Evolutionary conservation across 2,888 invertebrate species (phyloP), one percentile per base, ranked within the genome.

Genomic region (Drosophila fungiperda): DNA sequence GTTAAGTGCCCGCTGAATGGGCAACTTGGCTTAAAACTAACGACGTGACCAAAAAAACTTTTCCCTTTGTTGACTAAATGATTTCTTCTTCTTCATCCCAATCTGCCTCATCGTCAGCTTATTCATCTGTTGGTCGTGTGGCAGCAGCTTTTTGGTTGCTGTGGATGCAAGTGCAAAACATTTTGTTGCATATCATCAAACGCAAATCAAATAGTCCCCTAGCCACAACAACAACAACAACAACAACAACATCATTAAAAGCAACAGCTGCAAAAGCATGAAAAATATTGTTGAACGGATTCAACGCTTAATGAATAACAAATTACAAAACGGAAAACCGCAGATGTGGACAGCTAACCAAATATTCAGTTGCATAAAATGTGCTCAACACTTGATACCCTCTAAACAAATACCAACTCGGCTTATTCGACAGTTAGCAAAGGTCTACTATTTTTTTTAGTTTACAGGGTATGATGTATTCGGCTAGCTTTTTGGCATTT

Each of bases 171-270:
- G 66, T 71, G 66, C 53, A 48, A 48, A 70, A 57, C 63, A 63
- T 23, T 76, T 67, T 64, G 73, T 65, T 77, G 64, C 68, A 76
- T 64, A 68, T 72, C 68, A 68, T 68, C 59, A 62, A 77, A 62
- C 38, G 53, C 68, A 71, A 72, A 73, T 66, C 70, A 76, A 72
- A 77, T 65, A 68, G 49, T 59, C 33, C 33, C 33, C 33, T 42
- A 32, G 17, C 54, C 68, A 55, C 62, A 59, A 48, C 66, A 62
- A 12, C 29, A 20, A 32, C 15, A 66, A 36, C 40, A n/a, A 40
- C 38, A 45, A 23, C 23, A 38, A 58, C 3, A n/a, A 40, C 38
- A 45, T 23, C 23, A 45, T 45, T 45, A 45, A 26, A 15, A 53
- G 6, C 48, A 48, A 48, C 57, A 29, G 54, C 45, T 23, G 59